phyloP scores from a whole-genome alignment of 2,797 vertebrate species.

The Sphaeramia orbicularis region DNA sequence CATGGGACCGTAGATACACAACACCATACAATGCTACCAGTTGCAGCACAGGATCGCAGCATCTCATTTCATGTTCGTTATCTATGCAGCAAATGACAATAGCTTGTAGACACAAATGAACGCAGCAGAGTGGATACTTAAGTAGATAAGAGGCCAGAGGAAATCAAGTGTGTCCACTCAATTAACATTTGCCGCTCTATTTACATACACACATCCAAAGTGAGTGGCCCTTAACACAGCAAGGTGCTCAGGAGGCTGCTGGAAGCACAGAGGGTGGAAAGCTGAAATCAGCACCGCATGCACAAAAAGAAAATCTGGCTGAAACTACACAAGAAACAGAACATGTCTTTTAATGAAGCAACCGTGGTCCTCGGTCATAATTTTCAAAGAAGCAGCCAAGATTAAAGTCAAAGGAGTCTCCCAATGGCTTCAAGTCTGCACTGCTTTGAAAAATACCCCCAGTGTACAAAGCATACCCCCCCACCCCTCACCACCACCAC shows the following conservation, averaged over 20 bases:
- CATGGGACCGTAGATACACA: too few species aligned
- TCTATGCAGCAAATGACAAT: conserved; percentile 15
- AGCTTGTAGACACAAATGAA: conserved; percentile 20
- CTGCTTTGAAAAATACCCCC: conserved; percentile 91
- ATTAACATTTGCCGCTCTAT: conserved; percentile 54
- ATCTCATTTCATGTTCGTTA: not conserved
- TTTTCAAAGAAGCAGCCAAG: conserved; percentile 89
- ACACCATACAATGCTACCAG: too few species aligned
- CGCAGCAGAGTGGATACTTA: conserved; percentile 14
- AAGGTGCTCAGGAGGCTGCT: conserved; percentile 72
- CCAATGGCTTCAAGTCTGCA: conserved; percentile 89
- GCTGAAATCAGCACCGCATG: conserved; percentile 82
- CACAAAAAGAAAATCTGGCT: conserved; percentile 86
- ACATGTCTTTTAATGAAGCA: conserved; percentile 92
- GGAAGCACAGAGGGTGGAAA: conserved; percentile 67
- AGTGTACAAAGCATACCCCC: conserved; percentile 83
- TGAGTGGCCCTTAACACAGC: conserved; percentile 68
- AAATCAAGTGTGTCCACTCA: conserved; percentile 42
- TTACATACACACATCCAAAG: conserved; percentile 61
- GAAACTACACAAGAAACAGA: conserved; percentile 89
- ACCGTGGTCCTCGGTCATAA: conserved; percentile 89
- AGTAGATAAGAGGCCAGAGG: conserved; percentile 23
- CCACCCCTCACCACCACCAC: not conserved
- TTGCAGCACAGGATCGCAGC: too few species aligned
- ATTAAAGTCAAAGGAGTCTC: conserved; percentile 92